Percentiles rank a stretch among this genome's conserved stretches.
Evolutionary conservation across 1,140 invertebrate species (phyloP).

Genomic region (Diuraphis noxia): DNA sequence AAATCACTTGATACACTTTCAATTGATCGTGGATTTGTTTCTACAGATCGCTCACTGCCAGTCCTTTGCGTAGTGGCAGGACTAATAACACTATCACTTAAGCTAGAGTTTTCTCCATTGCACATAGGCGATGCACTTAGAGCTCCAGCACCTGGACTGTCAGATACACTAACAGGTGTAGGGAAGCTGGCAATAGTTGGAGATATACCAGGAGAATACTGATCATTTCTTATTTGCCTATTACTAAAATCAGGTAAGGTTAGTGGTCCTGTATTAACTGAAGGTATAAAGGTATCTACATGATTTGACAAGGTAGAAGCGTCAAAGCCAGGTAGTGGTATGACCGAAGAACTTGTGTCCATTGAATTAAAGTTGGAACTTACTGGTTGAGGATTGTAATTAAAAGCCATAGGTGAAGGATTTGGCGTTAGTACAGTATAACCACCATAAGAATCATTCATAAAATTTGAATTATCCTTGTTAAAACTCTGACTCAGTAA

Average conservation of each 20-base stretch:
- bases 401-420: slow-evolving; percentile 49
- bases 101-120: slow-evolving; percentile 55
- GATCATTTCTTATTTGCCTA: slow-evolving; percentile 46
- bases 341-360: slow-evolving; percentile 36
- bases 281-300: slow-evolving; percentile 26
- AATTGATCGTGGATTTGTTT: slow-evolving; percentile 56
- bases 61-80: slow-evolving; percentile 51
- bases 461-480: slow-evolving; percentile 40
- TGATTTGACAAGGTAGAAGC: neutral
- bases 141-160: slow-evolving; percentile 20
- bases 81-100: slow-evolving; percentile 55
- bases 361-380: slow-evolving; percentile 30
- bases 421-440: slow-evolving; percentile 46
- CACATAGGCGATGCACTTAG: slow-evolving; percentile 51
- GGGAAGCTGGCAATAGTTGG: slow-evolving; percentile 50
- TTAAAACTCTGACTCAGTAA: slow-evolving; percentile 31
- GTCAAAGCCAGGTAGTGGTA: slow-evolving; percentile 33
- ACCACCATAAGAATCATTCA: slow-evolving; percentile 43
- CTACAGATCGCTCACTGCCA: slow-evolving; percentile 54
- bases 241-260: slow-evolving; percentile 25
- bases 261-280: slow-evolving; percentile 13
- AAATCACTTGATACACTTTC: slow-evolving; percentile 58
- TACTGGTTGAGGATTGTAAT: slow-evolving; percentile 35
- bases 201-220: slow-evolving; percentile 46
- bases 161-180: slow-evolving; percentile 43